Evolutionary conservation across 2,113 vertebrate genomes (phyloP).

Genomic region (Charina bottae): DNA sequence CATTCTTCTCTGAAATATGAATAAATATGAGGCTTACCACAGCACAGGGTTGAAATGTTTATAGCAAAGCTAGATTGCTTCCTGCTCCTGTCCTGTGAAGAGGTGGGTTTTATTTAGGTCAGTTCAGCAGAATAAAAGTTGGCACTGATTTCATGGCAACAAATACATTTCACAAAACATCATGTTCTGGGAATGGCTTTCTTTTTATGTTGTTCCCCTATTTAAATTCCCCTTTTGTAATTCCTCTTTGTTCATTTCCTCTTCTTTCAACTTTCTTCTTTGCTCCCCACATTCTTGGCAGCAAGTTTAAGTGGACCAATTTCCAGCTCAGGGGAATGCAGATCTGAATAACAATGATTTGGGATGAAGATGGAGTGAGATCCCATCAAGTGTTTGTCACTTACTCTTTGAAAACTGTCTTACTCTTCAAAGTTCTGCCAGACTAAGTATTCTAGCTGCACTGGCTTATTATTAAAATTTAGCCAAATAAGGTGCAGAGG

Average conservation of each 20-base stretch:
- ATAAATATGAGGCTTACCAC: slow-evolving; percentile 15
- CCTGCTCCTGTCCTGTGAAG: neutral
- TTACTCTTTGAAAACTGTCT: neutral
- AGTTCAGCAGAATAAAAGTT: slow-evolving; percentile 16
- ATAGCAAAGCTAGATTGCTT: neutral
- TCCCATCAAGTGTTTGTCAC: neutral
- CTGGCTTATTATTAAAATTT: neutral
- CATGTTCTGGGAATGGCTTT: slow-evolving; percentile 4
- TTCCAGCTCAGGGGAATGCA: neutral
- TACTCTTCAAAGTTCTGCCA: neutral
- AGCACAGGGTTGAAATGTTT: slow-evolving; percentile 6
- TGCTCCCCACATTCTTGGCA: slow-evolving; percentile 8
- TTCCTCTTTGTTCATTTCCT: slow-evolving; percentile 2
- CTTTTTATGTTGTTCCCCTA: neutral
- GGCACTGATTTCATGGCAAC: slow-evolving; percentile 10
- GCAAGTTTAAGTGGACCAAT: neutral
- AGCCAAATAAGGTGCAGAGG: neutral
- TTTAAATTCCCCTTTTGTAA: slow-evolving; percentile 4
- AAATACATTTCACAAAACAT: slow-evolving; percentile 7
- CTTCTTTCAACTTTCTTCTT: slow-evolving; percentile 11
- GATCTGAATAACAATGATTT: neutral
- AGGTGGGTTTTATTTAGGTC: neutral
- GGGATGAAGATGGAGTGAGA: neutral
- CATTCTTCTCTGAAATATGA: neutral
- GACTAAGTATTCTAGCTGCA: neutral